Evolutionary conservation across 2,797 vertebrate species (phyloP).

Genomic region (Microctenopoma lineatum): DNA sequence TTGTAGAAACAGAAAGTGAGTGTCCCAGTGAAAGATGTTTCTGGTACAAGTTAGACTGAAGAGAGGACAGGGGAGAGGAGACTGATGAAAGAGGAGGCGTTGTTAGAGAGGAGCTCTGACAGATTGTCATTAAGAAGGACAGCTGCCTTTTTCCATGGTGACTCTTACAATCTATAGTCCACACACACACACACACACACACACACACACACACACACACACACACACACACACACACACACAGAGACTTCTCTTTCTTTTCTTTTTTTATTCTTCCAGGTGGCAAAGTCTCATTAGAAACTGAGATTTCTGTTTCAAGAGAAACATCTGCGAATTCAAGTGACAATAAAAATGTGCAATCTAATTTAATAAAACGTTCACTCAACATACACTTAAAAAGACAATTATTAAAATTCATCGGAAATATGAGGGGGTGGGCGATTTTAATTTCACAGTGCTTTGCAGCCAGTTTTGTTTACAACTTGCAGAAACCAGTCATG

Average conservation of each 20-base stretch:
- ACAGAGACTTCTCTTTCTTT: too few relatives aligned
- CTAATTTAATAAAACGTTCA: constrained; percentile 54
- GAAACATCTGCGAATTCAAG: constrained; percentile 24
- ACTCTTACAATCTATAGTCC: constrained; percentile 59
- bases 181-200: constrained; percentile 2
- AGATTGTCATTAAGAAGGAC: constrained; percentile 77
- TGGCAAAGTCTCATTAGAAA: constrained; percentile 27
- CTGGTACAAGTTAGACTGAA: constrained; percentile 42
- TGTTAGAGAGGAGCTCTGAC: constrained; percentile 59
- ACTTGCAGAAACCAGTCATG: constrained; percentile 23
- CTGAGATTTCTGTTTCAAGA: constrained; percentile 35
- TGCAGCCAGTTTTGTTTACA: constrained; percentile 51
- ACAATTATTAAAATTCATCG: constrained; percentile 39
- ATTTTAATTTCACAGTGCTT: constrained; percentile 57
- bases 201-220: too few relatives aligned
- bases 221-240: not conserved
- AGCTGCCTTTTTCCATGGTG: constrained; percentile 66
- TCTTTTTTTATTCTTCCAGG: constrained; percentile 14
- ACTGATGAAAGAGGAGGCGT: constrained; percentile 61
- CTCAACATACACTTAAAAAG: constrained; percentile 50
- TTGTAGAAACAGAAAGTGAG: constrained; percentile 62
- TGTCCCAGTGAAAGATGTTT: constrained; percentile 59
- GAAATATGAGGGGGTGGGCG: constrained; percentile 21
- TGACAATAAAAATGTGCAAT: constrained; percentile 22
- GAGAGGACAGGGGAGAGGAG: constrained; percentile 37